These are phyloP conservation scores for Panzeria rudis DNA, from an alignment of 2,888 invertebrate species.

Conservation along the genomic window DNA sequence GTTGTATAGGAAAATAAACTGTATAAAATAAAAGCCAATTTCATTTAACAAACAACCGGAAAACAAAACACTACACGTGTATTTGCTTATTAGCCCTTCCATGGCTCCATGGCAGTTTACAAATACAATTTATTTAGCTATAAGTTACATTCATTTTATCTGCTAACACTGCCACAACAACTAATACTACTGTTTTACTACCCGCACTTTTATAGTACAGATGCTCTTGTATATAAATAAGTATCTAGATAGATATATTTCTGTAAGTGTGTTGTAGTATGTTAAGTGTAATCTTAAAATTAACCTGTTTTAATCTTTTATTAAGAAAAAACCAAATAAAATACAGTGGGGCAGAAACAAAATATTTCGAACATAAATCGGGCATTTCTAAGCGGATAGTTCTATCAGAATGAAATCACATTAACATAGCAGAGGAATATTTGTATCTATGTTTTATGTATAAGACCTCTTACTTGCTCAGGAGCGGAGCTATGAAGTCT, in stretches of 20 bases:
- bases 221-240: background rate
- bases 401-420: too few relatives aligned
- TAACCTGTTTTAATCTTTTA: conserved; percentile 58
- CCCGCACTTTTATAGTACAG: background rate
- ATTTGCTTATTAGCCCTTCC: conserved; percentile 20
- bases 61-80: background rate
- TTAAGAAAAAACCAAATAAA: conserved; percentile 34
- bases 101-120: conserved; percentile 11
- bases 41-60: conserved; percentile 37
- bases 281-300: conserved; percentile 59
- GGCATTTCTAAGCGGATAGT: too few relatives aligned
- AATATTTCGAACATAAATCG: too few relatives aligned
- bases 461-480: too few relatives aligned
- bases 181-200: background rate
- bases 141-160: conserved; percentile 42
- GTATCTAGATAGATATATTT: background rate
- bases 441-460: too few relatives aligned
- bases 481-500: too few relatives aligned
- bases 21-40: conserved; percentile 47
- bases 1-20: conserved; percentile 16
- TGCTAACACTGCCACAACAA: conserved; percentile 20
- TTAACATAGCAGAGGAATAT: too few relatives aligned
- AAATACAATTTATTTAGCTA: conserved; percentile 60
- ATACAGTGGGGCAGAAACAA: too few relatives aligned
- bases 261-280: background rate